These are phyloP conservation scores for Tetramorium simillimum DNA, from an alignment of 1,140 invertebrate species.

Conservation along the genomic window DNA sequence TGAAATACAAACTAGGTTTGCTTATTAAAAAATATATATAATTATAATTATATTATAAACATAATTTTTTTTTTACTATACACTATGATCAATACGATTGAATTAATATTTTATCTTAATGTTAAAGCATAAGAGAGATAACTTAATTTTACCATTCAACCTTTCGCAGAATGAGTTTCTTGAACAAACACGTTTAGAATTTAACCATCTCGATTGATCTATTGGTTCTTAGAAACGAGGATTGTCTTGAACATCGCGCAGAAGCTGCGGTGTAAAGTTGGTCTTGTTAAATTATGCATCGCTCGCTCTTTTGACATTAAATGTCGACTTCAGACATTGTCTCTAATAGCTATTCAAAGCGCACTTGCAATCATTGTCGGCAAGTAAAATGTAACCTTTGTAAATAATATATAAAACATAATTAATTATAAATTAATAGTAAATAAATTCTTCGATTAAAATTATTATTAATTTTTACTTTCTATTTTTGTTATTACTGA, in stretches of 20 bases:
- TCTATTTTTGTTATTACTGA: background rate
- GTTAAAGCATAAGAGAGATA: background rate
- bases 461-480: background rate
- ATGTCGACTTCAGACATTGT: constrained; percentile 78
- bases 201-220: constrained; percentile 27
- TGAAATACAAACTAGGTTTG: background rate
- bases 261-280: constrained; percentile 63
- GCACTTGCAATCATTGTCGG: constrained; percentile 73
- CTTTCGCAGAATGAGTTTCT: constrained; percentile 3
- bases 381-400: constrained; percentile 77
- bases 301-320: constrained; percentile 79
- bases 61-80: background rate
- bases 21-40: background rate
- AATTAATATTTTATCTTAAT: background rate
- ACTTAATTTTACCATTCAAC: background rate
- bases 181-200: constrained; percentile 3
- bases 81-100: background rate
- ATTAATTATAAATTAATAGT: background rate
- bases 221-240: constrained; percentile 10
- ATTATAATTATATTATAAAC: background rate
- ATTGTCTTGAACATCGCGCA: constrained; percentile 39
- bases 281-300: constrained; percentile 80
- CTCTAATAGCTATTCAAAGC: constrained; percentile 75
- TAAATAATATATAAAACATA: constrained; percentile 75
- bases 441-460: background rate